Evolutionary conservation across 2,797 vertebrate species (phyloP), one percentile per base, ranked within the genome.

Genomic region (Pangasius larnaudii): DNA sequence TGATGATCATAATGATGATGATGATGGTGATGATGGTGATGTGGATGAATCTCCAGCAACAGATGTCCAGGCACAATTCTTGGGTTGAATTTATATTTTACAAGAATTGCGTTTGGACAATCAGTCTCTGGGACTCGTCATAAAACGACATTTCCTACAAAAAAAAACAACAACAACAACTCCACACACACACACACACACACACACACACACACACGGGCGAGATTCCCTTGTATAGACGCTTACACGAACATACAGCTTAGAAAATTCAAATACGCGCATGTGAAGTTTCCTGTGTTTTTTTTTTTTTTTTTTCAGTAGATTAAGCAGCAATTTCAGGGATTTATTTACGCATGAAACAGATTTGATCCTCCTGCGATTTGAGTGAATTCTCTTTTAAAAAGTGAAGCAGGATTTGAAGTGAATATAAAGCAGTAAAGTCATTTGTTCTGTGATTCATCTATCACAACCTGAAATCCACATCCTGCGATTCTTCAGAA

Each of bases 91-190:
- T 94, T 95, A 96, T 97, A 97, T 97, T 95, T 97, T 96, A 98
- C 98, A 99, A 99, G 98, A 99, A 99, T 99, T 99, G 98, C 98
- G 98, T 99, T 99, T 99, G 98, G 98, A 99, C 98, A 99, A 99
- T 99, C 98, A 99, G 95, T 91, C 95, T 97, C 97, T 96, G 96
- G 94, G 94, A 96, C 95, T 95, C 96, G 94, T 85, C 24, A 19
- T 69, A 86, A 51, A 89, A 16, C 81, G 84, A 90, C 90, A 89
- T 91, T 90, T 86, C 51, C 72, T 89, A 79, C 61, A 89, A 86
- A 87, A 74, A 87, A 42, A 2, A 18, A 6, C 33, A 46, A 49
- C 30, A 42, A 78, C 30, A 77, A 39, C 39, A 39, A 39, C 39
- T 39, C 39, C 27, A 61, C 85, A 85, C 63, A 85, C 33, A 74